Base-by-base conservation (phyloP, 2,797 vertebrate genomes). In the Valencia hispanica region DNA sequence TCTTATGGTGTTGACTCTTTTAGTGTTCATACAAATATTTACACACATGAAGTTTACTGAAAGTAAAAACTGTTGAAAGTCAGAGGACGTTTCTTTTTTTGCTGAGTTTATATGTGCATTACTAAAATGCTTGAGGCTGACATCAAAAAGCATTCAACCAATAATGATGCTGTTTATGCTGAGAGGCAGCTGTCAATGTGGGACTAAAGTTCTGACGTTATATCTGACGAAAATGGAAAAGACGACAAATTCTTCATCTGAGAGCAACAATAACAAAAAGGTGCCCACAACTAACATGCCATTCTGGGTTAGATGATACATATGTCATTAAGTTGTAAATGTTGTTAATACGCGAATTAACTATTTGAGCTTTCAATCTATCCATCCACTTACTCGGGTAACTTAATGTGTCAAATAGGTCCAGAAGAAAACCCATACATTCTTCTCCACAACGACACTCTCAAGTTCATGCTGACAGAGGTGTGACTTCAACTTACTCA, bases 81-180 rank as follows among this genome's bases (percentile, higher is more conserved):
- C n/a, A n/a, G n/a, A n/a, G n/a, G n/a, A n/a, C n/a, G n/a, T n/a
- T n/a, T n/a, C n/a, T n/a, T n/a, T n/a, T n/a, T n/a, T n/a, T n/a
- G n/a, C n/a, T n/a, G n/a, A n/a, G 15, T 69, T 4, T 34, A 14
- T 15, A 5, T 30, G 47, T 27, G 61, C n/a, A 11, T 61, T 65
- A 50, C 32, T 66, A 7, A 65, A 47, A 66, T 22, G 8, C 32
- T 51, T 41, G 9, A 74, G 30, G 22, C 47, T 27, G 25, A 11
- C 59, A 66, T 50, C 17, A 65, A 51, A 66, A 74, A 41, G 11
- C 25, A 43, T 68, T 68, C 39, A n/a, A 55, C 48, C 50, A 43
- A 43, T 75, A 22, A 53, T 55, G 6, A 68, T 27, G 63, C 50
- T 25, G 27, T 75, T 47, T 76, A 18, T 45, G 5, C 39, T 69